Evolutionary conservation across 2,888 invertebrate species (phyloP), one percentile per base, ranked within the genome.

Genomic region (Meganola albula): DNA sequence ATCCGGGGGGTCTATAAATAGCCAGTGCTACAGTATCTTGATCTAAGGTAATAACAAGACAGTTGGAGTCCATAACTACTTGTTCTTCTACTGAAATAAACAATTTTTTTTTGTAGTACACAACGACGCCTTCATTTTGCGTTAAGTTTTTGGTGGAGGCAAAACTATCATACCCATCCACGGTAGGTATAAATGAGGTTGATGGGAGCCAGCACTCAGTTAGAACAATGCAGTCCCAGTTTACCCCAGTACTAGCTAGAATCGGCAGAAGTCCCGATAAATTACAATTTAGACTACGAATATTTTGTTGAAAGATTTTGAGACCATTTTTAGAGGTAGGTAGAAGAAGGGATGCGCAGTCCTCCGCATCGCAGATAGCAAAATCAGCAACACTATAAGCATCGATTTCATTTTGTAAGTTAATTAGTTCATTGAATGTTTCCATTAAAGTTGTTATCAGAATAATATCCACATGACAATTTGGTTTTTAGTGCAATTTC

Each of bases 221-320:
- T 6, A 25, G 5, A 8, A 31, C 12, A 2, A 25, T 10, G 3
- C 31, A 31, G 8, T 31, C 25, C 31, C 24, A 31, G 20, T 31
- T 8, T 8, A 23, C 13, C 14, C 8, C 10, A 10, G 29, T 29
- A 5, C 22, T 23, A 6, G 13, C 13, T 10, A 29, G 1, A 8
- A 29, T 23, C 5, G 29, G 22, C 3, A 29, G 4, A 8, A 29
- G 14, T 10, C 23, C 29, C 13, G 29, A 14, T 29, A 29, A 3
- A n/a, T n/a, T n/a, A n/a, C n/a, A n/a, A n/a, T n/a, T n/a, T n/a
- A n/a, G n/a, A n/a, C n/a, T n/a, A 6, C 23, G 10, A 14, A 22
- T 22, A 23, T 29, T 29, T 10, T 28, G 28, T 10, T 28, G 28
- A 13, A 28, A 13, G 2, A 22, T 11, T 20, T 27, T 27, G n/a